Evolutionary conservation across 2,888 invertebrate genomes (phyloP).

Genomic region (Chouioia cunea): DNA sequence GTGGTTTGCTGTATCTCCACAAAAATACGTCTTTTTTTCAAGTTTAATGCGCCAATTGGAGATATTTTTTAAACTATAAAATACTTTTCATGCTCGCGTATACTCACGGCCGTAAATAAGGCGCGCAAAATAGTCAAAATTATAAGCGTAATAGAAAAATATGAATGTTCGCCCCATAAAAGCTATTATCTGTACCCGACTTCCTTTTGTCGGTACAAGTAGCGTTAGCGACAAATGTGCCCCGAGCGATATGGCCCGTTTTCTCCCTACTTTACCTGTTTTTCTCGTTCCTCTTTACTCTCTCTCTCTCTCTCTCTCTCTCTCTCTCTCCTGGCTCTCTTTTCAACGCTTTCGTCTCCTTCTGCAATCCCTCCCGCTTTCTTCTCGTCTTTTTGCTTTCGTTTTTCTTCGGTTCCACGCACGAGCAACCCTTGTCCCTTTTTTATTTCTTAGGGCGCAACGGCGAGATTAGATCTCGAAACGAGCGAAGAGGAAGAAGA

Average conservation of each 20-base stretch:
- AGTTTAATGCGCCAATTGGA: background rate
- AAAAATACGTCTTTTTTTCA: background rate
- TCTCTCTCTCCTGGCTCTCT: background rate
- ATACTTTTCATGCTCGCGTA: background rate
- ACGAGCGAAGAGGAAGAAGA: slow-evolving; percentile 39
- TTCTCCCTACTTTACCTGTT: slow-evolving; percentile 35
- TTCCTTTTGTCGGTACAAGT: slow-evolving; percentile 28
- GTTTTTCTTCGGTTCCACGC: slow-evolving; percentile 4
- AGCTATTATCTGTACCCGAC: slow-evolving; percentile 34
- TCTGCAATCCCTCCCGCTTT: slow-evolving; percentile 8
- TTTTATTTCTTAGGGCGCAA: slow-evolving; percentile 36
- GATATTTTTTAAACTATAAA: background rate
- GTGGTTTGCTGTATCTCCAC: slow-evolving; percentile 17
- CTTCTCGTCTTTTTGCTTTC: slow-evolving; percentile 30
- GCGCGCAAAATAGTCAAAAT: too few relatives aligned
- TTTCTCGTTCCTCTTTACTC: slow-evolving; percentile 1
- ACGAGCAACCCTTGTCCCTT: slow-evolving; percentile 25
- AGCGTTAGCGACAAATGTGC: slow-evolving; percentile 16
- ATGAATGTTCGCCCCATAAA: slow-evolving; percentile 23
- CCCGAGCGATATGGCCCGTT: slow-evolving; percentile 21
- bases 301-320: slow-evolving; percentile 26
- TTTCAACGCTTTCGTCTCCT: slow-evolving; percentile 1
- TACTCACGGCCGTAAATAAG: background rate
- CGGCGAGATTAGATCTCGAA: slow-evolving; percentile 45
- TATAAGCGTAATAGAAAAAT: slow-evolving; percentile 4